Base-by-base conservation (phyloP, 2,888 invertebrate genomes). In the Drosophila aldrichi region DNA sequence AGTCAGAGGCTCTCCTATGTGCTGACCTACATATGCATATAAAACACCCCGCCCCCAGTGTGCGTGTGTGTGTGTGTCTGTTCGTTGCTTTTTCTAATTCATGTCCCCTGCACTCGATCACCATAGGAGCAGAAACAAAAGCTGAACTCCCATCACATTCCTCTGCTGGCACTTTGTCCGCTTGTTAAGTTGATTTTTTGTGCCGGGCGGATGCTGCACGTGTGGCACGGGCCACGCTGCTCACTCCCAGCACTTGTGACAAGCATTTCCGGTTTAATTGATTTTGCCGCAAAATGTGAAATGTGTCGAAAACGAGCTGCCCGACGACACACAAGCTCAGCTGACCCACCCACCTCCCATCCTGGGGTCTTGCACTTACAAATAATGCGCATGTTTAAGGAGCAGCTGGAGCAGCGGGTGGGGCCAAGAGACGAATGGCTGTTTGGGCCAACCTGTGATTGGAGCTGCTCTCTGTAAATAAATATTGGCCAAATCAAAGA, bases 241-340 rank as follows among this genome's bases (percentile, higher is more conserved):
- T 43, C 63, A 60, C 55, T 44, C 68, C 43, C 49, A 56, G 52
- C 62, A 61, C 69, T 54, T 63, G 79, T 74, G 70, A 79, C 83
- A 83, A 79, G 85, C 87, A 83, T 90, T 88, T 90, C 88, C 90
- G 89, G 79, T 81, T 90, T 90, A 90, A 90, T 90, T 90, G 90
- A 90, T 90, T 90, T 89, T 85, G 70, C 90, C 88, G 81, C 87
- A 85, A 88, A 90, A 87, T 88, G 79, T 89, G 80, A 86, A 90
- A 88, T 84, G 82, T 89, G 85, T 86, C 80, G 80, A 81, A 81
- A 80, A 79, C 81, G 75, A 78, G 83, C 56, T 80, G 62, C 67
- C 64, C 36, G 61, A 73, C 36, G 61, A 73, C 73, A 7, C 5
- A 25, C 6, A 69, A 57, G 60, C 68, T 34, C 20, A 40, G 29